phyloP scores from a whole-genome alignment of 2,113 vertebrate genomes.

The Oncorhynchus gorbuscha region DNA sequence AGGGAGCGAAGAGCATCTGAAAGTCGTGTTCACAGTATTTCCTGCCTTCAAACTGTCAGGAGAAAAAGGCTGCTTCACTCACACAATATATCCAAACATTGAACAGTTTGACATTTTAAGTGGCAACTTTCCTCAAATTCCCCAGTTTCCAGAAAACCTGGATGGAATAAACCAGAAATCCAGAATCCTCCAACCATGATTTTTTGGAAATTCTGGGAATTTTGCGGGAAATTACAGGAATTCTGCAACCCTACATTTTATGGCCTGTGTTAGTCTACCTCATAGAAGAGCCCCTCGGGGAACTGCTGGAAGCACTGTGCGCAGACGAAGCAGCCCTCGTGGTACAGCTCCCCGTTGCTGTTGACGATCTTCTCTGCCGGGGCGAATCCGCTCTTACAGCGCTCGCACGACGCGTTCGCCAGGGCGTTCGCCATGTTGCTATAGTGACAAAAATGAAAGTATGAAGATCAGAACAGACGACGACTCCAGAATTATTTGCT shows the following conservation, averaged over 20 bases:
- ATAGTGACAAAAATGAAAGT: conserved; percentile 5
- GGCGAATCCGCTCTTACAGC: conserved; percentile 89
- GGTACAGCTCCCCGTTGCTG: conserved; percentile 94
- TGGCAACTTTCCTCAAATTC: neutral
- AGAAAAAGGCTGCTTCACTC: neutral
- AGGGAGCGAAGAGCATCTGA: conserved; percentile 98
- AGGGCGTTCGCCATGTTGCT: conserved; percentile 97
- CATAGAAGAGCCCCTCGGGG: conserved; percentile 97
- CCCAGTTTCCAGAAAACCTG: neutral
- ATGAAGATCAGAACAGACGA: neutral
- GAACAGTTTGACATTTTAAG: neutral
- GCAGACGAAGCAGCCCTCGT: conserved; percentile 95
- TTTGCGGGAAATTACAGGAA: neutral
- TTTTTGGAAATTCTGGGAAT: neutral
- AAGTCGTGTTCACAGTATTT: conserved; percentile 99
- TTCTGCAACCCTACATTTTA: too few species aligned
- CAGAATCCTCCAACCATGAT: too few species aligned
- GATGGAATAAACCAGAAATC: too few species aligned
- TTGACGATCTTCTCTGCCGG: conserved; percentile 94
- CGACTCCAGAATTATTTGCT: neutral
- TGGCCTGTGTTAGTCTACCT: conserved; percentile 71
- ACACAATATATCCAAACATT: neutral
- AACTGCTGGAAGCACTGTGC: conserved; percentile 98
- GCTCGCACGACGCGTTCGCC: conserved; percentile 89
- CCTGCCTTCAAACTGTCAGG: conserved; percentile 91